These are phyloP conservation scores for Macrosteles quadrilineatus DNA, from an alignment of 1,140 invertebrate genomes.

Conservation along the genomic window DNA sequence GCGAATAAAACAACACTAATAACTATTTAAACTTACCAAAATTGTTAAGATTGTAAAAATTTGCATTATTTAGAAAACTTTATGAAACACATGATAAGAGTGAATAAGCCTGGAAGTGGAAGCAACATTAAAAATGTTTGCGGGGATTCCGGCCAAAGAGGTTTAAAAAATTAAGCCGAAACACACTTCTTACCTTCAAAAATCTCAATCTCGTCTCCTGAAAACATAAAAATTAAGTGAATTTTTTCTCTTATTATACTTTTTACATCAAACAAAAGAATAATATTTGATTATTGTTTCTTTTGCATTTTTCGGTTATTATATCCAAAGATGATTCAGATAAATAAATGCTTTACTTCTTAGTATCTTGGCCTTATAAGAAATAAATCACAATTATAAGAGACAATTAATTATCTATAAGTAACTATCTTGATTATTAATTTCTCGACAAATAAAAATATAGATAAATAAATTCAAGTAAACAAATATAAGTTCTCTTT, in stretches of 20 bases:
- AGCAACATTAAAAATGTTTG: slow-evolving; percentile 7
- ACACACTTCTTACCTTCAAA: slow-evolving; percentile 25
- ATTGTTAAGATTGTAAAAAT: not conserved
- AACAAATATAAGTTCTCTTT: no score
- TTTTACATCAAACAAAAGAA: no score
- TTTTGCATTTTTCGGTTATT: no score
- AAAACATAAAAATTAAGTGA: slow-evolving; percentile 5
- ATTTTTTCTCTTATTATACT: not conserved
- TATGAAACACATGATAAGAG: slow-evolving; percentile 17
- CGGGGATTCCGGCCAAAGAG: slow-evolving; percentile 15
- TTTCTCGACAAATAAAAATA: no score
- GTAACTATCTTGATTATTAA: no score
- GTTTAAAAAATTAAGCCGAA: slow-evolving; percentile 5
- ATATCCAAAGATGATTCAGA: no score
- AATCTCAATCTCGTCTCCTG: slow-evolving; percentile 23
- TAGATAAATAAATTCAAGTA: no score
- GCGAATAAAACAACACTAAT: slow-evolving; percentile 22
- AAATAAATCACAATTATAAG: no score
- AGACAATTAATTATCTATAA: no score
- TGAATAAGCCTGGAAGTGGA: slow-evolving; percentile 16
- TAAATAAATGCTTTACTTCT: no score
- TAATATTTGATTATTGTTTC: no score
- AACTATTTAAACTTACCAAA: slow-evolving; percentile 22
- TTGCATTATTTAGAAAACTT: slow-evolving; percentile 9
- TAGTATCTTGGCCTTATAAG: no score